Percentiles rank a stretch among this genome's conserved stretches.
Evolutionary conservation across 1,140 invertebrate genomes (phyloP).

Genomic region (Papilio glaucus): DNA sequence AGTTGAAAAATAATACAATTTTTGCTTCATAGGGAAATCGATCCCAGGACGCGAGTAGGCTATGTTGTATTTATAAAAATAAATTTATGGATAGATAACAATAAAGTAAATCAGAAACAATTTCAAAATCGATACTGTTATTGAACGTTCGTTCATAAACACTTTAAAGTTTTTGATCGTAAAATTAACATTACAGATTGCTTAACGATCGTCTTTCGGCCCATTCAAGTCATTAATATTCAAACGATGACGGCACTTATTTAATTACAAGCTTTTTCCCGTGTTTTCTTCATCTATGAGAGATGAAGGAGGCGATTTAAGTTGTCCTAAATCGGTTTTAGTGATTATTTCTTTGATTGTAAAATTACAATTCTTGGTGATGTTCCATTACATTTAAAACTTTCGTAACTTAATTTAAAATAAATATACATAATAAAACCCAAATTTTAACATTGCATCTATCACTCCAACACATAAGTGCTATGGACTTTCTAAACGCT

Average conservation of each 20-base stretch:
- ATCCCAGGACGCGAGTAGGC: too few species aligned
- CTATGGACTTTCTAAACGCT: neutral
- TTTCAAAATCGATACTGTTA: neutral
- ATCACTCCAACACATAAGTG: conserved; percentile 1
- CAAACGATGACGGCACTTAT: neutral
- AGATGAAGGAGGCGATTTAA: neutral
- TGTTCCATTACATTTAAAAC: neutral
- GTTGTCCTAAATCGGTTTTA: too few species aligned
- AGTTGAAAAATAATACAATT: too few species aligned
- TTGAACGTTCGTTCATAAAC: neutral
- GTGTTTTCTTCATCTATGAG: neutral
- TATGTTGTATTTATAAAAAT: too few species aligned
- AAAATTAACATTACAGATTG: neutral
- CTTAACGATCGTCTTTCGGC: neutral
- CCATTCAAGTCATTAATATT: neutral
- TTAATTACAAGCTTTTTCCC: neutral
- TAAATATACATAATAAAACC: neutral
- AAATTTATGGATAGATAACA: too few species aligned
- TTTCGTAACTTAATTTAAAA: neutral
- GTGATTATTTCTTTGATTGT: too few species aligned
- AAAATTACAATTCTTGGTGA: neutral
- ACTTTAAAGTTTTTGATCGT: neutral
- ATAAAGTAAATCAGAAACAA: neutral
- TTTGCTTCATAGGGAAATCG: too few species aligned
- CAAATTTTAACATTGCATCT: too few species aligned